phyloP scores from a whole-genome alignment of 2,888 invertebrate genomes.

The Andrena bucephala region DNA sequence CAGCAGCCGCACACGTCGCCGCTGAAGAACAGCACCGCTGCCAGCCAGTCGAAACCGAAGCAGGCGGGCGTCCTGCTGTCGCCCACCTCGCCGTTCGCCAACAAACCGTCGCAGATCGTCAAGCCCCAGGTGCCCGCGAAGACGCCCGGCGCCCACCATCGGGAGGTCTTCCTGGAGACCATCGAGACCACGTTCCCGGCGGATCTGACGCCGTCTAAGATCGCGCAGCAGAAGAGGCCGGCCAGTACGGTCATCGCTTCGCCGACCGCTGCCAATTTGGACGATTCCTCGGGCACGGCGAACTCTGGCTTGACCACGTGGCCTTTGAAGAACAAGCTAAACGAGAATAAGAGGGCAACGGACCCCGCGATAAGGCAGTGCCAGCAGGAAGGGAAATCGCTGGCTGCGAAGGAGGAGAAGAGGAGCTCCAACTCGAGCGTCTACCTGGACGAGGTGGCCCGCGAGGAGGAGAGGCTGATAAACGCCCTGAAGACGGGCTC shows the following conservation, averaged over 20 bases:
- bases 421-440: constrained; percentile 68
- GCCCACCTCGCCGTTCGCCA: constrained; percentile 70
- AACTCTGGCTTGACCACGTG: constrained; percentile 86
- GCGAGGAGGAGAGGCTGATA: constrained; percentile 92
- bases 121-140: constrained; percentile 72
- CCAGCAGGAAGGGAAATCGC: constrained; percentile 48
- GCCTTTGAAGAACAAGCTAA: constrained; percentile 88
- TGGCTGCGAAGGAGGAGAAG: constrained; percentile 69
- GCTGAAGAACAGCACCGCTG: constrained; percentile 54
- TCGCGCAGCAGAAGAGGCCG: constrained; percentile 85
- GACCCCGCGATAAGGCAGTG: constrained; percentile 50
- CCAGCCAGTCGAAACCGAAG: constrained; percentile 55
- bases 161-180: constrained; percentile 86
- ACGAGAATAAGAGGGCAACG: constrained; percentile 81
- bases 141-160: constrained; percentile 72
- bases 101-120: constrained; percentile 75
- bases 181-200: constrained; percentile 89
- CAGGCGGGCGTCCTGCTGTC: constrained; percentile 55
- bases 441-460: constrained; percentile 90
- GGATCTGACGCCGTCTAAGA: constrained; percentile 87
- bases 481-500: constrained; percentile 92
- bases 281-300: constrained; percentile 49
- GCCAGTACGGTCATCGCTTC: constrained; percentile 83
- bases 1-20: constrained; percentile 69
- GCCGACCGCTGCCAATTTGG: constrained; percentile 40